Base-by-base conservation (phyloP, 1,140 invertebrate species). In the Zaprionus davidi region DNA sequence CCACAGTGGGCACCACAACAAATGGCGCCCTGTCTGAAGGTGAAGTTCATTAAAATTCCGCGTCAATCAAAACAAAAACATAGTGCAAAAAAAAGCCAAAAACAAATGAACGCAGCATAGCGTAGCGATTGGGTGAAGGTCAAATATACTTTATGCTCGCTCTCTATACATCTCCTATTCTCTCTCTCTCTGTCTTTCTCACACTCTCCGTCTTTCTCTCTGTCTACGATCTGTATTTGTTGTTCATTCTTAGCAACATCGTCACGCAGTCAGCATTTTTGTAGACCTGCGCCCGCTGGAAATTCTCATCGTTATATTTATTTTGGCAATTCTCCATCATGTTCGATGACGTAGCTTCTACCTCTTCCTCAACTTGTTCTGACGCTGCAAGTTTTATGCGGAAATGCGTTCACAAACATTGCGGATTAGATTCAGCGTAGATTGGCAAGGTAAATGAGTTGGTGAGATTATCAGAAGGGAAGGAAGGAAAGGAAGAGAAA, bases 41-140 rank as follows among this genome's bases (percentile, higher is more conserved):
- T 88, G 79, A 88, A 88, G 85, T 85, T 88, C 85, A 88, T 88
- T 88, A 71, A 90, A 88, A 88, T 88, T 85, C 85, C 85, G 72
- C 81, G 86, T 85, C 85, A 79, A 76, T 90, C 78, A 79, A 59
- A 84, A 66, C 41, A 59, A 34, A 67, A 63, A 56, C 51, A 34
- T 34, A 34, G 38, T 34, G 34, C 34, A 56, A 66, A 49, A 59
- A 64, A 63, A 56, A 46, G 34, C 41, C 6, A 46, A 56, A 22
- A 55, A 67, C 64, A 76, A 72, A 63, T 60, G 69, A 41, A 41
- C 36, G 24, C 55, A 58, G 22, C 55, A 49, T 1, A 15, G 60
- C 73, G 26, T 57, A 72, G 78, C 71, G 77, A 83, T 88, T 87
- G 80, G 83, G 83, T 85, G 85, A 90, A 88, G 85, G 81, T 85